Percentiles rank a stretch among this genome's conserved stretches.
phyloP scores from a whole-genome alignment of 1,140 invertebrate species.

The Pogonognathellus flavescens region DNA sequence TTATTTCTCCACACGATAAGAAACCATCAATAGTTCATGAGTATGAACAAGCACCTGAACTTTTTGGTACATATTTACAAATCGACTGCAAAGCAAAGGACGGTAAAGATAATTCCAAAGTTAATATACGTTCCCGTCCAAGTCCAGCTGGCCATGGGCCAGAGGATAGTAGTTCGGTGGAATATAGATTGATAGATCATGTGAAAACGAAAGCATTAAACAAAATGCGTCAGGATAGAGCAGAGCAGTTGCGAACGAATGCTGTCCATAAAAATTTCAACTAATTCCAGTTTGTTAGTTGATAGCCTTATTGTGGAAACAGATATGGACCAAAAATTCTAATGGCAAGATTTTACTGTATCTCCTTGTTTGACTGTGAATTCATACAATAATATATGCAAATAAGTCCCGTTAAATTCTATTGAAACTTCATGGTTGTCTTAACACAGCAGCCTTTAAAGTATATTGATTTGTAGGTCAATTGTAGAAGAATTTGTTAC shows the following conservation, averaged over 20 bases:
- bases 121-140: constrained; percentile 13
- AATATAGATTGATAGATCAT: constrained; percentile 66
- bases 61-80: constrained; percentile 63
- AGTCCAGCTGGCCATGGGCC: neutral
- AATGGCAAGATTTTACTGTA: neutral
- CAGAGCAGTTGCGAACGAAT: constrained; percentile 58
- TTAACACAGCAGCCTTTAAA: too few species aligned
- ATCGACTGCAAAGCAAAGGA: constrained; percentile 61
- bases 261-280: constrained; percentile 47
- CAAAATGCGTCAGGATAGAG: constrained; percentile 63
- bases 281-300: neutral
- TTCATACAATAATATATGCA: constrained; percentile 8
- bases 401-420: neutral
- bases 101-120: constrained; percentile 23
- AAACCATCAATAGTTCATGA: constrained; percentile 57
- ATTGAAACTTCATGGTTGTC: neutral
- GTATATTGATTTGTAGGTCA: too few species aligned
- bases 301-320: neutral
- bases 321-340: neutral
- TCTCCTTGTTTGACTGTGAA: constrained; percentile 23
- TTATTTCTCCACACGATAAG: constrained; percentile 54
- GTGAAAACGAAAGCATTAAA: constrained; percentile 66
- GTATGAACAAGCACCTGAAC: constrained; percentile 56
- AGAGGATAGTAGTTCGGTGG: constrained; percentile 54
- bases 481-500: too few species aligned